Evolutionary conservation across 2,797 vertebrate genomes (phyloP).

Genomic region (Saxicola maurus): DNA sequence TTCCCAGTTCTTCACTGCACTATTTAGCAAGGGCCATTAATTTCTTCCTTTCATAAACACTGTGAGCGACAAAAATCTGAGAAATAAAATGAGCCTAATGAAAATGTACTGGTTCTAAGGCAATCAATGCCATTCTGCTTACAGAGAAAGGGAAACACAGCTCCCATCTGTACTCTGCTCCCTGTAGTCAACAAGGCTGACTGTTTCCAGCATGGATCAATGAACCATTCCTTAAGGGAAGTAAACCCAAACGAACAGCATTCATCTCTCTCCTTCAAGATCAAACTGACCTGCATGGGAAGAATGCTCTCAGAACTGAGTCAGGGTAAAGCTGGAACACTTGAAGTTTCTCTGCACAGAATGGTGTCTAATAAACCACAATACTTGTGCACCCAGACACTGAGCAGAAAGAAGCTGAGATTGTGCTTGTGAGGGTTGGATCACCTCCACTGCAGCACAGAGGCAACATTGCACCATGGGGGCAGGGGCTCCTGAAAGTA

Average conservation of each 20-base stretch:
- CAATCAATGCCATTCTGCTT: conserved; percentile 22
- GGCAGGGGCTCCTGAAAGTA: neutral
- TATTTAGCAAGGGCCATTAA: conserved; percentile 5
- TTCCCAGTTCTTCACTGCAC: neutral
- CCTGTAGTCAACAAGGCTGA: conserved; percentile 7
- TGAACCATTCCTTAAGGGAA: conserved; percentile 16
- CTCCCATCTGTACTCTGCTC: neutral
- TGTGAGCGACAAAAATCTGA: conserved; percentile 17
- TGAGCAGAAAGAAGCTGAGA: neutral
- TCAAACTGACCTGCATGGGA: neutral
- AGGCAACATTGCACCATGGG: rapidly evolving
- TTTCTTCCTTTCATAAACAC: conserved; percentile 51
- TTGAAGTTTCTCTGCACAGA: neutral
- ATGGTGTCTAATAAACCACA: neutral
- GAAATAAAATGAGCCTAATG: conserved; percentile 43
- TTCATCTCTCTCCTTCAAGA: conserved; percentile 9
- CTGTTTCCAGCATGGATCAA: conserved; percentile 35
- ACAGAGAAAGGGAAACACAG: neutral
- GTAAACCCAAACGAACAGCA: neutral
- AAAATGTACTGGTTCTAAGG: conserved; percentile 39
- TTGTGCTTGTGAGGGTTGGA: rapidly evolving
- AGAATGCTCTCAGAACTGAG: neutral
- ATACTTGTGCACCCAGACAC: neutral
- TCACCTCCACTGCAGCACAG: neutral
- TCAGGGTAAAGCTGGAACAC: neutral